Base-by-base conservation (phyloP, 2,888 invertebrate species). In the Chelonus formosanus region DNA sequence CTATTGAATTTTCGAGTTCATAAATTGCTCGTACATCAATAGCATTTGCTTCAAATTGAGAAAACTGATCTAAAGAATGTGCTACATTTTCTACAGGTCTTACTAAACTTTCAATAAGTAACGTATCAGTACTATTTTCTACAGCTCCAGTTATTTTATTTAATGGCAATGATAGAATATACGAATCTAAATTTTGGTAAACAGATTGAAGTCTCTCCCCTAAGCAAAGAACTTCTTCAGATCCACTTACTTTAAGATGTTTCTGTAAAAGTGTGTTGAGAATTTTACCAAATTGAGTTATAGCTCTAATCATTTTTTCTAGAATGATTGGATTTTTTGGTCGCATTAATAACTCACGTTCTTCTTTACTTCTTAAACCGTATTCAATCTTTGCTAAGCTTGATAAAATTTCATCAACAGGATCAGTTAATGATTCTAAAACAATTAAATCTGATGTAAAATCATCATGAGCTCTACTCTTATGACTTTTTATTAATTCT, bases 371-470 rank as follows among this genome's bases (percentile, higher is more conserved):
- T 0, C 75, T 76, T 47, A 83, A 68, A 34, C 81, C 81, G 57
- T 76, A 74, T 53, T 83, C 76, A 10, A 81, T 76, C 68, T 74
- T 80, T 5, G 80, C 75, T 32, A 83, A 57, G n/a, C 80, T 80
- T 64, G 73, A 72, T 2, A 82, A 54, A 56, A 82, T 82, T 59
- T 83, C 83, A 65, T 83, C 83, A 1, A 90, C 82, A 0, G 91
- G 85, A 65, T 85, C 85, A 0, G 84, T 79, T 53, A 85, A 71
- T 0, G 85, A 82, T 66, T 85, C 85, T 31, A 85, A 58, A 34
- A 85, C 80, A 3, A 79, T 70, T 4, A 79, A 54, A 67, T 80
- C 80, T 1, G 76, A 74, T 68, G 77, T 78, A 0, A 71, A 60
- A 8, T 67, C 73, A 3, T 71, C 74, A 3, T 69, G 67, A 32